Evolutionary conservation across 1,140 invertebrate genomes (phyloP).

Genomic region (Drosophila asahinai): DNA sequence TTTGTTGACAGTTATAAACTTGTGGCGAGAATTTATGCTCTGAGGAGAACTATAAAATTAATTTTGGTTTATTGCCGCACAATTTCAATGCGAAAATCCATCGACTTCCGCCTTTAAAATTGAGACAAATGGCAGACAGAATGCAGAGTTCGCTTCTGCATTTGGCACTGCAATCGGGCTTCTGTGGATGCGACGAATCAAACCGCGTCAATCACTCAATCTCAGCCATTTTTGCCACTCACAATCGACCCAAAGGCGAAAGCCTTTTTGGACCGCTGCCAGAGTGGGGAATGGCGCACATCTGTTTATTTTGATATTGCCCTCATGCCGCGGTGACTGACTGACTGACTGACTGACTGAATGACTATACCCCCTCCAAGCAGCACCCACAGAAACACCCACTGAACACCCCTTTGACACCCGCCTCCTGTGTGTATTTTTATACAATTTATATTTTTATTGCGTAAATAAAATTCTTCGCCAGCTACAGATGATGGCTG

Average conservation of each 20-base stretch:
- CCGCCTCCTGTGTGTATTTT: conserved; percentile 33
- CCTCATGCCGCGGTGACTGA: conserved; percentile 42
- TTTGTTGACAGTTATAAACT: conserved; percentile 45
- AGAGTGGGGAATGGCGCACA: conserved; percentile 64
- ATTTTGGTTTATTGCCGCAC: conserved; percentile 7
- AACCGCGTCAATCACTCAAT: conserved; percentile 27
- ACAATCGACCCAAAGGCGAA: conserved; percentile 41
- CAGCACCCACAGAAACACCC: conserved; percentile 5
- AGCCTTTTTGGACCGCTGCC: conserved; percentile 66
- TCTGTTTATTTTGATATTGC: conserved; percentile 74
- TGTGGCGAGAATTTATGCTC: conserved; percentile 24
- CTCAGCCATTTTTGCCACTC: conserved; percentile 52
- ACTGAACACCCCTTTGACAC: conserved; percentile 1
- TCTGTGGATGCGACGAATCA: conserved; percentile 17
- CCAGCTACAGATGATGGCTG: conserved; percentile 35
- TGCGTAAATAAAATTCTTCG: conserved; percentile 68
- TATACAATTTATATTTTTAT: conserved; percentile 61
- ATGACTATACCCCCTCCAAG: background rate
- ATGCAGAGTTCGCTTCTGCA: conserved; percentile 20
- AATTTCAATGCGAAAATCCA: background rate
- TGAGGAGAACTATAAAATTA: conserved; percentile 5
- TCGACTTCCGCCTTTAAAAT: conserved; percentile 16
- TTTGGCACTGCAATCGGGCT: conserved; percentile 6
- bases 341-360: conserved; percentile 14
- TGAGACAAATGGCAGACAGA: conserved; percentile 6